Evolutionary conservation across 2,113 vertebrate species (phyloP).

Genomic region (Poeciliopsis retropinna): DNA sequence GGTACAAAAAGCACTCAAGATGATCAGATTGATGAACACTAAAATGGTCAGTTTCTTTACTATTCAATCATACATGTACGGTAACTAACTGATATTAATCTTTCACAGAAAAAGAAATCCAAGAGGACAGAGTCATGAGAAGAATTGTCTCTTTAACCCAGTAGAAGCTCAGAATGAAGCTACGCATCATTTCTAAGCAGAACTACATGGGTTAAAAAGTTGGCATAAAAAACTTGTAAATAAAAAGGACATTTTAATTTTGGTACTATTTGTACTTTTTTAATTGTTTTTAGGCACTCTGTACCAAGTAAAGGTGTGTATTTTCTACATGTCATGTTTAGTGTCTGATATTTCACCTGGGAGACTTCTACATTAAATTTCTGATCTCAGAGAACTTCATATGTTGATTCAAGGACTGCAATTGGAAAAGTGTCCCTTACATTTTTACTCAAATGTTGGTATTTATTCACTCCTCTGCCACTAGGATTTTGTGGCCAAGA

Average conservation of each 20-base stretch:
- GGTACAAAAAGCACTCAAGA: slow-evolving; percentile 24
- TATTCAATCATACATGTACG: not conserved
- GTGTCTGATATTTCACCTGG: not conserved
- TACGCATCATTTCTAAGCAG: not conserved
- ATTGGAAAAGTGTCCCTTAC: not conserved
- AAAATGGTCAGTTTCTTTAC: not conserved
- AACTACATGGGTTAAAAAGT: slow-evolving; percentile 3
- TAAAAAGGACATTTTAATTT: not conserved
- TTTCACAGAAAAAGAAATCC: slow-evolving; percentile 67
- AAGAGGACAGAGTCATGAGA: slow-evolving; percentile 40
- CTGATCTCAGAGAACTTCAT: not conserved
- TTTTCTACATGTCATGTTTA: not conserved
- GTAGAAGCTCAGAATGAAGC: not conserved
- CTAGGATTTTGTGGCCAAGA: not conserved
- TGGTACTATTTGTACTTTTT: slow-evolving; percentile 25
- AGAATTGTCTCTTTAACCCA: not conserved
- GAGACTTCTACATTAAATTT: not conserved
- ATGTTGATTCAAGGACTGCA: not conserved
- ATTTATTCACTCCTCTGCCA: not conserved
- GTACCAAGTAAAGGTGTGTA: not conserved
- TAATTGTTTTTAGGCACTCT: not conserved
- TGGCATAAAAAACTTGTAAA: slow-evolving; percentile 17
- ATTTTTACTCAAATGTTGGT: not conserved
- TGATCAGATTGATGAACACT: not conserved
- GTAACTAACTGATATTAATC: not conserved